phyloP scores from a whole-genome alignment of 2,888 invertebrate species.

The Leptopilina myrica region DNA sequence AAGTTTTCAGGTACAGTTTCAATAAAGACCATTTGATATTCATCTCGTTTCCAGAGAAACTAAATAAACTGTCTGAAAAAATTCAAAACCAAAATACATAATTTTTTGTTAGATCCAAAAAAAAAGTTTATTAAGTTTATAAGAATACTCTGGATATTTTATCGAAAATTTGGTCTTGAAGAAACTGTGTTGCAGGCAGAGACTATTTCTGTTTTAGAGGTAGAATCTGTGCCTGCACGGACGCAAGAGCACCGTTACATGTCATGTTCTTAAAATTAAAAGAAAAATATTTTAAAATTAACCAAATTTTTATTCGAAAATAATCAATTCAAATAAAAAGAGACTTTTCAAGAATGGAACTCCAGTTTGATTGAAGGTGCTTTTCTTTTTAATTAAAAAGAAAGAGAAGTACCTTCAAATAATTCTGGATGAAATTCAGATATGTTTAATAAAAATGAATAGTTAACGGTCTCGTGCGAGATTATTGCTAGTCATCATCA shows the following conservation, averaged over 20 bases:
- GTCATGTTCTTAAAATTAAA: constrained; percentile 35
- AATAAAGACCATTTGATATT: constrained; percentile 24
- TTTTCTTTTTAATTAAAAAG: background rate
- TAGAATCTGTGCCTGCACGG: constrained; percentile 80
- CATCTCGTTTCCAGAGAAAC: background rate
- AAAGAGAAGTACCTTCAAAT: background rate
- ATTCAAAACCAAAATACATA: background rate
- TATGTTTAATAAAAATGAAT: constrained; percentile 31
- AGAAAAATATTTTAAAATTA: background rate
- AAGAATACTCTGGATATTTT: constrained; percentile 43
- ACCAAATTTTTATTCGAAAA: no score
- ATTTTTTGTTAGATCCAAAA: background rate
- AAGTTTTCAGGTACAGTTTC: constrained; percentile 81
- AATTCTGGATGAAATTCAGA: background rate
- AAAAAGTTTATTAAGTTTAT: constrained; percentile 9
- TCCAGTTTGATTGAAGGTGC: no score
- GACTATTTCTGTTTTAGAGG: constrained; percentile 78
- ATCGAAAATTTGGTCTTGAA: constrained; percentile 59
- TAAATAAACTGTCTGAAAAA: constrained; percentile 1
- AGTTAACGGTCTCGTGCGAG: constrained; percentile 72
- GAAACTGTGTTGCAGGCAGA: constrained; percentile 78
- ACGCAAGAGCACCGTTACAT: constrained; percentile 71
- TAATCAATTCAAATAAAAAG: no score
- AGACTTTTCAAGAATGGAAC: no score
- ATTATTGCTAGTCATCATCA: constrained; percentile 73